Conservation (phyloP, 2,113 vertebrate species). For the Lipotes vexillifer region DNA sequence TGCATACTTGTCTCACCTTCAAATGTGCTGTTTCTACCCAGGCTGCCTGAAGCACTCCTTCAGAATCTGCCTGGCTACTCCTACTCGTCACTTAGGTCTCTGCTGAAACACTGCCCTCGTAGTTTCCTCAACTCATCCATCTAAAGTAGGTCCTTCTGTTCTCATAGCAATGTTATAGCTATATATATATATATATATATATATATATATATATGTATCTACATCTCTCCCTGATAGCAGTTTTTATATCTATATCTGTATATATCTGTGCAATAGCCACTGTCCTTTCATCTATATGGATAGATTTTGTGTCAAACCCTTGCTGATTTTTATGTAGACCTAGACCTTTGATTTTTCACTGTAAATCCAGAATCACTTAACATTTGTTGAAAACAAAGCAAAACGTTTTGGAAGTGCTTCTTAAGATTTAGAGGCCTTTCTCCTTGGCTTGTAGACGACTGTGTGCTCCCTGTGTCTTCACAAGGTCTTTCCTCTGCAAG, state of each 20-base stretch:
- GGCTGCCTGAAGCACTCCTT: neutral
- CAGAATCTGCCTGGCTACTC: neutral
- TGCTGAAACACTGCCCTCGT: neutral
- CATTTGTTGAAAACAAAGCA: neutral
- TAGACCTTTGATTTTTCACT: neutral
- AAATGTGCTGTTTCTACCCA: neutral
- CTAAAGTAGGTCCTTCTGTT: neutral
- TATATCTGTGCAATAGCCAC: neutral
- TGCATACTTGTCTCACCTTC: neutral
- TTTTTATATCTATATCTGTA: neutral
- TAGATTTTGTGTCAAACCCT: neutral
- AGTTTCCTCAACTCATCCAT: neutral
- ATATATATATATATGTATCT: neutral
- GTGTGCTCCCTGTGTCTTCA: neutral
- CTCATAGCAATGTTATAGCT: neutral
- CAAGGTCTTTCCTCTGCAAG: neutral
- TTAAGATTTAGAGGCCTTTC: neutral
- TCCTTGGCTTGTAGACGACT: neutral
- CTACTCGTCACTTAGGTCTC: neutral
- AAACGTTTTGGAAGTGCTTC: neutral
- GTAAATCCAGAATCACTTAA: neutral
- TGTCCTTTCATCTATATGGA: neutral
- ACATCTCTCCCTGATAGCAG: neutral
- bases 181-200: too few relatives aligned
- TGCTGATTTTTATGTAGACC: neutral